Conservation (phyloP, 2,113 vertebrate genomes). For the Sitta europaea region DNA sequence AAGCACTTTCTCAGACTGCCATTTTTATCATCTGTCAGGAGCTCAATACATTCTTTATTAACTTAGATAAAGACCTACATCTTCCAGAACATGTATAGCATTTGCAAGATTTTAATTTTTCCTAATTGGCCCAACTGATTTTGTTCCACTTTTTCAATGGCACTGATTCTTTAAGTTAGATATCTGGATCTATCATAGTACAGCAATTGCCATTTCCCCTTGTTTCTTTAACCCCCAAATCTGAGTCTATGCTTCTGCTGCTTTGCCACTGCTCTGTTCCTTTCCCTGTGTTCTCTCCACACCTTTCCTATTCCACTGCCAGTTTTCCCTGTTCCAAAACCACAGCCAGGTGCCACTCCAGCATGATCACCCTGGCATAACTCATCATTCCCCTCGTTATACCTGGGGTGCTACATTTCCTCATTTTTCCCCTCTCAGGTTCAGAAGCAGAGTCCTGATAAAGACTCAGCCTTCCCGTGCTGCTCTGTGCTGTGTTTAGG, state of each 20-base stretch:
- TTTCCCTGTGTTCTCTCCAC: neutral
- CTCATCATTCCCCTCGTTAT: neutral
- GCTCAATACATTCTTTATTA: neutral
- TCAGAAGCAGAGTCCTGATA: neutral
- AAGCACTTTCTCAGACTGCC: neutral
- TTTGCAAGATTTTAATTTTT: neutral
- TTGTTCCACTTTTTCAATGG: neutral
- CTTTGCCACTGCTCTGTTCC: neutral
- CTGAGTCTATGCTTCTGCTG: rapidly evolving
- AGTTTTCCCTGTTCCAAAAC: neutral
- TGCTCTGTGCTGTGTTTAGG: neutral
- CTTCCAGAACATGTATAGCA: neutral
- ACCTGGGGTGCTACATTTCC: neutral
- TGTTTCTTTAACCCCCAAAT: neutral
- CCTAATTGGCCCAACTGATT: neutral
- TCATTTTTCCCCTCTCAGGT: neutral
- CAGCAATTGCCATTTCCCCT: neutral
- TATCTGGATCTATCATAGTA: neutral
- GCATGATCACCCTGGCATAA: neutral
- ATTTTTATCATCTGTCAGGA: neutral
- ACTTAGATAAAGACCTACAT: neutral
- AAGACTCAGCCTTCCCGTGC: neutral
- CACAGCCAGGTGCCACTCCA: neutral
- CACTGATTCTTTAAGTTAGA: neutral
- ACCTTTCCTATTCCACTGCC: neutral